A percentile compares a stretch with the other conserved stretches of the same genome.
phyloP scores from a whole-genome alignment of 2,888 invertebrate species.

The Trypoxylon attenuatum region DNA sequence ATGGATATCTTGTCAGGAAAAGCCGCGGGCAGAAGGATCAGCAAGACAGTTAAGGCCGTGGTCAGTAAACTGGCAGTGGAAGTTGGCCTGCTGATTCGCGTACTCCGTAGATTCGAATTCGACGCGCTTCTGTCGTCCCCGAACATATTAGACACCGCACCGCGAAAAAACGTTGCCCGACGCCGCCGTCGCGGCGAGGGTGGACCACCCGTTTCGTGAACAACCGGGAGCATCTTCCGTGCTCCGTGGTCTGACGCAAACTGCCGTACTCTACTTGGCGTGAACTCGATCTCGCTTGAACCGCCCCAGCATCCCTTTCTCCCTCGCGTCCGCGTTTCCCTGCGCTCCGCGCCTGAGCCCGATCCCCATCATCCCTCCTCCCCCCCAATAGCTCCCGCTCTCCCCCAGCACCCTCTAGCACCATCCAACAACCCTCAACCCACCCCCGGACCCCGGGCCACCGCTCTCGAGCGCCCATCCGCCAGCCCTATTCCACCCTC shows the following conservation, averaged over 20 bases:
- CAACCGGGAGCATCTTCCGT: constrained; percentile 70
- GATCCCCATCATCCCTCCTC: not conserved
- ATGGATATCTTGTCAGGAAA: constrained; percentile 63
- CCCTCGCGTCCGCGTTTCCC: constrained; percentile 9
- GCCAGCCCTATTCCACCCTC: constrained; percentile 6
- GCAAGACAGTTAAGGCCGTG: constrained; percentile 44
- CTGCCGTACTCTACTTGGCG: constrained; percentile 66
- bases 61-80: constrained; percentile 45
- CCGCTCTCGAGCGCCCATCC: constrained; percentile 15
- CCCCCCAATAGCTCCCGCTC: constrained; percentile 9
- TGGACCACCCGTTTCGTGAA: constrained; percentile 62
- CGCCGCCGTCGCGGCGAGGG: constrained; percentile 53
- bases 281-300: constrained; percentile 65
- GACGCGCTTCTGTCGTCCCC: constrained; percentile 23
- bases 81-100: constrained; percentile 28
- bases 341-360: constrained; percentile 12
- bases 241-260: constrained; percentile 73
- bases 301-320: constrained; percentile 65
- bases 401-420: constrained; percentile 7
- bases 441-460: constrained; percentile 12
- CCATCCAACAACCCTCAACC: constrained; percentile 23
- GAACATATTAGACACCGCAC: constrained; percentile 35
- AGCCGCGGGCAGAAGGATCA: constrained; percentile 54
- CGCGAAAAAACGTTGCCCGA: constrained; percentile 43
- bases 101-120: too few species aligned